Evolutionary conservation across 2,888 invertebrate genomes (phyloP).

Genomic region (Amorpha juglandis): DNA sequence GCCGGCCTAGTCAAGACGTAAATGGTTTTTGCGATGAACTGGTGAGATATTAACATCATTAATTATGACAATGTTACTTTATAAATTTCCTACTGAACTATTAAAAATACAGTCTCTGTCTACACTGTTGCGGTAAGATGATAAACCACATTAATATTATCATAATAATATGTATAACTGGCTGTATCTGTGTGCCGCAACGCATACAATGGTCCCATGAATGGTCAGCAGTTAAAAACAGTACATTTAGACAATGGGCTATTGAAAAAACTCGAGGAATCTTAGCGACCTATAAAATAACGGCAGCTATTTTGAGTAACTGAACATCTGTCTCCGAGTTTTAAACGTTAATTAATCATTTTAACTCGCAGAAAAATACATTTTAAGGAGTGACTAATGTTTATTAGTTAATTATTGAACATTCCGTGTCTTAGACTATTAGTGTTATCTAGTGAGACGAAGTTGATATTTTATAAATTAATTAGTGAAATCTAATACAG

Average conservation of each 20-base stretch:
- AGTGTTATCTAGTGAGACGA: too few relatives aligned
- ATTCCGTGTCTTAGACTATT: neutral
- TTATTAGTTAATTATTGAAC: neutral
- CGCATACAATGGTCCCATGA: slow-evolving; percentile 51
- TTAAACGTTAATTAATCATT: slow-evolving; percentile 19
- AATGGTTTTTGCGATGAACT: neutral
- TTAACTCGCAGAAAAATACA: neutral
- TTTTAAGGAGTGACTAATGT: neutral
- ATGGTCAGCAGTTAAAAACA: slow-evolving; percentile 58
- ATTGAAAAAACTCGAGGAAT: slow-evolving; percentile 65
- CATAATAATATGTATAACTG: neutral
- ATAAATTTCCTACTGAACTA: neutral
- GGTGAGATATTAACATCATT: neutral
- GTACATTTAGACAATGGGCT: slow-evolving; percentile 61
- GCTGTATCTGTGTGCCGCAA: neutral
- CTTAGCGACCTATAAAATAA: slow-evolving; percentile 51
- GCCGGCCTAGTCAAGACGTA: too few relatives aligned
- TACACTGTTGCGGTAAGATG: neutral
- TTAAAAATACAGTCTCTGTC: neutral
- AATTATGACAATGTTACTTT: too few relatives aligned
- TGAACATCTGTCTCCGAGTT: slow-evolving; percentile 33
- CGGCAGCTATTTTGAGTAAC: slow-evolving; percentile 41
- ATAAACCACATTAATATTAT: slow-evolving; percentile 14
- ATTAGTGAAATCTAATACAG: neutral
- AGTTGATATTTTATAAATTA: too few relatives aligned